Evolutionary conservation across 2,888 invertebrate genomes (phyloP), one percentile per base, ranked within the genome.

Genomic region (Podotricha telesiphe): DNA sequence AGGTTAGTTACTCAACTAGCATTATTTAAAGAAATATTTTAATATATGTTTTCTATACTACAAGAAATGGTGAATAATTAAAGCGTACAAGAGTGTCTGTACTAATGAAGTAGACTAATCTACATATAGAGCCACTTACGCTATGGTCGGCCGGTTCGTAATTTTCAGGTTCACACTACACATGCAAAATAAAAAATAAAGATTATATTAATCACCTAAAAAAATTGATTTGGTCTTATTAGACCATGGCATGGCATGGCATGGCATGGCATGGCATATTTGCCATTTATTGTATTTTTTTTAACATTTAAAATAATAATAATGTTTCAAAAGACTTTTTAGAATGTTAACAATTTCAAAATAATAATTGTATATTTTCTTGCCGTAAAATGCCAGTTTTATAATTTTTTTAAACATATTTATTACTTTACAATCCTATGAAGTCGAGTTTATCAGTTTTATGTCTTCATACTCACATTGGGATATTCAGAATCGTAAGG

Each of bases 141-240:
- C 72, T 72, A 48, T 70, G 59, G 22, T 72, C 72, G 22, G 70
- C 68, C 15, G 65, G 62, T 55, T 70, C 70, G 20, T 65, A 62
- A 56, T 63, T 65, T 45, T 70, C 70, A 56, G 69, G 65, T 56
- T 56, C 65, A 66, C 62, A 47, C 70, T 70, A 67, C 42, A 58
- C 64, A 67, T 69, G 69, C 69, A 69, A 69, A 66, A 67, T 55
- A 64, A 37, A 28, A 64, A 69, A 62, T 37, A 66, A 50, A 42
- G 40, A 50, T 59, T 22, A 50, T 40, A 66, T n/a, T n/a, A n/a
- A 22, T 45, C 20, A 42, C 28, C 28, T 28, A 2, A 28, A 28
- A 28, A 28, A 28, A 28, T 28, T n/a, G n/a, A n/a, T n/a, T n/a
- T n/a, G n/a, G n/a, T n/a, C n/a, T n/a, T n/a, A n/a, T n/a, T n/a